Evolutionary conservation across 2,888 invertebrate species (phyloP).

Genomic region (Serrognathus titanus): DNA sequence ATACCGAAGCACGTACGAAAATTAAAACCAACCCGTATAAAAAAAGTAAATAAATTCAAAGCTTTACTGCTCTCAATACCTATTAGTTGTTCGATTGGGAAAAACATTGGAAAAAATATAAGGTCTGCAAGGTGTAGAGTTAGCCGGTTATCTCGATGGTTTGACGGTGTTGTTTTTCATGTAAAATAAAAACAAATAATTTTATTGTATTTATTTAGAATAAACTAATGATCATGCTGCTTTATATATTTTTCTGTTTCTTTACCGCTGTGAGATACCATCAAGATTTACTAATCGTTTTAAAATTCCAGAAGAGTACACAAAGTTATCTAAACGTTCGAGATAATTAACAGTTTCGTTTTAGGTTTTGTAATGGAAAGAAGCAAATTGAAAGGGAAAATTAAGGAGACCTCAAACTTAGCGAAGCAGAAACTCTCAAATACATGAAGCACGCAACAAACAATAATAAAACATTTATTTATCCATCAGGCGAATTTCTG

Average conservation of each 20-base stretch:
- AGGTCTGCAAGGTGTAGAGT: neutral
- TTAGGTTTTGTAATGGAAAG: too few species aligned
- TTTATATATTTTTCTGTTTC: too few species aligned
- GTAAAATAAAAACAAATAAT: neutral
- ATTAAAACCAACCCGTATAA: slow-evolving; percentile 3
- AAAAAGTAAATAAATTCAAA: slow-evolving; percentile 14
- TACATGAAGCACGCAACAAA: too few species aligned
- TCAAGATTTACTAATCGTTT: too few species aligned
- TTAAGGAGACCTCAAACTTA: neutral
- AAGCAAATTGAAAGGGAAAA: too few species aligned
- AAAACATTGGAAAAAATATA: slow-evolving; percentile 4
- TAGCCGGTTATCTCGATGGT: neutral
- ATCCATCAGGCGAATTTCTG: too few species aligned
- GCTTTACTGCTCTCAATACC: slow-evolving; percentile 8
- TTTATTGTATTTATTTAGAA: slow-evolving; percentile 9
- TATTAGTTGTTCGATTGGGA: slow-evolving; percentile 8
- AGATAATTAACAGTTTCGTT: too few species aligned
- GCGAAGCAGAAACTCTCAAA: neutral
- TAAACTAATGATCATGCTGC: slow-evolving; percentile 7
- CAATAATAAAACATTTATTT: too few species aligned
- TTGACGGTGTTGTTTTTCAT: neutral
- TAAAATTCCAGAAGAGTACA: too few species aligned
- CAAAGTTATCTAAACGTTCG: too few species aligned
- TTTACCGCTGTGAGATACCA: too few species aligned
- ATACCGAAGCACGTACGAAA: slow-evolving; percentile 11